These are phyloP conservation scores for Acleris emargana DNA, from an alignment of 2,888 invertebrate genomes.

Conservation along the genomic window DNA sequence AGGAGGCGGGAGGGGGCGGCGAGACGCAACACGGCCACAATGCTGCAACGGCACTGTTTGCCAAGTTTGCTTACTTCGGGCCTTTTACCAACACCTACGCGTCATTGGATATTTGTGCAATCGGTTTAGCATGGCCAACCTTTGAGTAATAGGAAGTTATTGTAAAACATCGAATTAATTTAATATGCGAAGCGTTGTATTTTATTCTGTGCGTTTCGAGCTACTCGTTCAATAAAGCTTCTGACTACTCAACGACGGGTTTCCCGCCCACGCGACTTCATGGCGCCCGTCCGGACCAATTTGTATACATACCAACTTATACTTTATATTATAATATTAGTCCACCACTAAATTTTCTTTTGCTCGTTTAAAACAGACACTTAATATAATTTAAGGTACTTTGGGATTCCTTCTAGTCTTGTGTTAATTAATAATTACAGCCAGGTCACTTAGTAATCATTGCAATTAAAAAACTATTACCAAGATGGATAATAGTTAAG, in stretches of 20 bases:
- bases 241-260: slow-evolving; percentile 72
- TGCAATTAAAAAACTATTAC: no score
- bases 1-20: slow-evolving; percentile 52
- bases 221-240: slow-evolving; percentile 54
- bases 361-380: no score
- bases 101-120: slow-evolving; percentile 37
- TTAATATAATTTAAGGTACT: no score
- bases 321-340: no score
- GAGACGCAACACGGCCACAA: slow-evolving; percentile 13
- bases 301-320: slow-evolving; percentile 10
- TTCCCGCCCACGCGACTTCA: slow-evolving; percentile 80
- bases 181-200: slow-evolving; percentile 2
- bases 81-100: slow-evolving; percentile 37
- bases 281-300: slow-evolving; percentile 70
- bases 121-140: slow-evolving; percentile 29
- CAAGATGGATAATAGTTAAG: no score
- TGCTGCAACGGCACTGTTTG: slow-evolving; percentile 36
- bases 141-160: slow-evolving; percentile 29
- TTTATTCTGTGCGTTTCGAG: slow-evolving; percentile 3
- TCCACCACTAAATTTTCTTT: no score
- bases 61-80: slow-evolving; percentile 36
- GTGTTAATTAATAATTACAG: no score
- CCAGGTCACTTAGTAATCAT: no score
- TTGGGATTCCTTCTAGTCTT: no score
- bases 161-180: slow-evolving; percentile 17